Conservation (phyloP, 2,797 vertebrate genomes). For the Lutjanus argentimaculatus region DNA sequence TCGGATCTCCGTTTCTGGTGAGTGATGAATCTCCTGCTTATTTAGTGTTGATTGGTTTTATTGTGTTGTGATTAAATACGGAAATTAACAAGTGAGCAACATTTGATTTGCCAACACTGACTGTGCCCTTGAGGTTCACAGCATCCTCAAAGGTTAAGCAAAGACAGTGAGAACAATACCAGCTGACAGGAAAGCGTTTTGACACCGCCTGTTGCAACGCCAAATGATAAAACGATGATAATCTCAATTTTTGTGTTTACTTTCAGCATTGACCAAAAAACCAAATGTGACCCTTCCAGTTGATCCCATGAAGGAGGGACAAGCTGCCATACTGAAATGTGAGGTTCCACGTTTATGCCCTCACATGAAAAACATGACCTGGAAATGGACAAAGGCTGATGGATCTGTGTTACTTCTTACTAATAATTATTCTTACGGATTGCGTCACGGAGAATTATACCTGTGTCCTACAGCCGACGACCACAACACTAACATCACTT, state of each 20-base stretch:
- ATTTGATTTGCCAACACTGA: too few relatives aligned
- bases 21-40: conserved; percentile 7
- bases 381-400: conserved; percentile 4
- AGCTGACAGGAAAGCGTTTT: too few relatives aligned
- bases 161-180: too few relatives aligned
- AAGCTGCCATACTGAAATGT: accelerated
- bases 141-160: too few relatives aligned
- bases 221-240: neutral
- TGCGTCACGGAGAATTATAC: accelerated
- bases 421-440: too few relatives aligned
- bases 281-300: accelerated
- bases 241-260: neutral
- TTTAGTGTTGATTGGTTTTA: neutral
- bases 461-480: conserved; percentile 24
- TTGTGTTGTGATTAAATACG: too few relatives aligned
- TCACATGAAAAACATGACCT: accelerated
- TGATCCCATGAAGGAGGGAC: neutral
- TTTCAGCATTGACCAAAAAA: conserved; percentile 17
- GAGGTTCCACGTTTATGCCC: accelerated
- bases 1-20: conserved; percentile 42
- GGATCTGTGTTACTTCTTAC: too few relatives aligned
- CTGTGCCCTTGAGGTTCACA: neutral
- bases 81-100: too few relatives aligned
- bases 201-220: too few relatives aligned
- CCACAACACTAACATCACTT: conserved; percentile 51